A percentile compares a stretch with the other conserved stretches of the same genome.
Conservation (phyloP, 2,888 invertebrate genomes). For the Isoperla grammatica region DNA sequence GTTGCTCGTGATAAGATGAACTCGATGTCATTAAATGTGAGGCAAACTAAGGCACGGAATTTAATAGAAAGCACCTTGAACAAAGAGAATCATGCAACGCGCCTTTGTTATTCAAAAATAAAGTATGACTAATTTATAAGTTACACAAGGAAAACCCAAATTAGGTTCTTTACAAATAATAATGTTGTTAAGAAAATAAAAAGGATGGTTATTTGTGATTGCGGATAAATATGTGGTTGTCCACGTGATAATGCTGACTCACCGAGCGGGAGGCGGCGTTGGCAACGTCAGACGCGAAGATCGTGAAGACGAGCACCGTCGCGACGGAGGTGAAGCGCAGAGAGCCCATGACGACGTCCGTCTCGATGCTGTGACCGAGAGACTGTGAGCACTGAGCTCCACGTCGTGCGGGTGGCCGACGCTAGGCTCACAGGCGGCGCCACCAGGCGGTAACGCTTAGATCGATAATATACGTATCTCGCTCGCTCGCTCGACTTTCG, state of each 20-base stretch:
- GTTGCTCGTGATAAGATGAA: too few species aligned
- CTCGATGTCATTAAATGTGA: too few species aligned
- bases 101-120: too few species aligned
- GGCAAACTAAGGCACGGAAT: too few species aligned
- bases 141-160: too few species aligned
- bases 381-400: conserved; percentile 7
- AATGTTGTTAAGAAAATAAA: too few species aligned
- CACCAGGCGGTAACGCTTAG: conserved; percentile 1
- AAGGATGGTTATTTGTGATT: too few species aligned
- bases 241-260: background rate
- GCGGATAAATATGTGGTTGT: background rate
- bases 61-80: too few species aligned
- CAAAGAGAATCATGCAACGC: too few species aligned
- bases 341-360: conserved; percentile 15
- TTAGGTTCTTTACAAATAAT: too few species aligned
- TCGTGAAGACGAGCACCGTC: conserved; percentile 13
- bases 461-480: background rate
- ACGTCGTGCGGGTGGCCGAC: background rate
- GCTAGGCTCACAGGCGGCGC: background rate
- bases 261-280: conserved; percentile 14
- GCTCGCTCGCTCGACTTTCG: too few species aligned
- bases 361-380: background rate
- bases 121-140: too few species aligned
- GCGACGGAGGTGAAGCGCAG: conserved; percentile 11
- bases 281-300: conserved; percentile 2